Evolutionary conservation across 1,140 invertebrate genomes (phyloP).

Genomic region (Macrostomum lignano): DNA sequence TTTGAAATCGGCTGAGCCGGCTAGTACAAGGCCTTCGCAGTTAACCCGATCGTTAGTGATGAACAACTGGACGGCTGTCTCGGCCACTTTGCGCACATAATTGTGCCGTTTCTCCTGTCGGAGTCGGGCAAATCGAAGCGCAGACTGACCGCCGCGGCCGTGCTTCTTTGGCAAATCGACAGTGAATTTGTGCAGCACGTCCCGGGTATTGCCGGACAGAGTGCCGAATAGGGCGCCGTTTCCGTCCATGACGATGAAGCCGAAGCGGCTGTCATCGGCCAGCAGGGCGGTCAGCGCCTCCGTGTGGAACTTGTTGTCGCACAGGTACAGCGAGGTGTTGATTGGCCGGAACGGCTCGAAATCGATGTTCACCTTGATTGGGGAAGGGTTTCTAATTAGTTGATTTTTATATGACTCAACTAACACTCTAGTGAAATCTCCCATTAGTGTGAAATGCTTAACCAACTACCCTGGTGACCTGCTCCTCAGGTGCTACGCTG

Average conservation of each 20-base stretch:
- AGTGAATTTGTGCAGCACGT: conserved; percentile 91
- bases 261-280: conserved; percentile 97
- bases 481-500: too few relatives aligned
- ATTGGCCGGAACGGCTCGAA: conserved; percentile 99
- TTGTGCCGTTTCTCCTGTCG: conserved; percentile 99
- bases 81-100: conserved; percentile 93
- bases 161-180: conserved; percentile 98
- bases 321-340: conserved; percentile 92
- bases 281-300: conserved; percentile 70
- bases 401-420: too few relatives aligned
- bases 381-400: too few relatives aligned
- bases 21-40: conserved; percentile 77
- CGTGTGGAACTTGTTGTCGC: conserved; percentile 69
- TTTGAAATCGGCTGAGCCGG: conserved; percentile 97
- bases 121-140: conserved; percentile 87
- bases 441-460: too few relatives aligned
- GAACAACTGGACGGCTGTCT: conserved; percentile 81
- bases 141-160: conserved; percentile 93
- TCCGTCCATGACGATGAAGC: conserved; percentile 99
- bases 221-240: conserved; percentile 96
- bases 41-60: conserved; percentile 91
- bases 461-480: too few relatives aligned
- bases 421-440: too few relatives aligned
- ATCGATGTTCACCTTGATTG: conserved; percentile 99
- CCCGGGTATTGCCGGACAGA: conserved; percentile 61